Base-by-base conservation (phyloP, 2,888 invertebrate species). In the Poecilobothrus nobilitatus region DNA sequence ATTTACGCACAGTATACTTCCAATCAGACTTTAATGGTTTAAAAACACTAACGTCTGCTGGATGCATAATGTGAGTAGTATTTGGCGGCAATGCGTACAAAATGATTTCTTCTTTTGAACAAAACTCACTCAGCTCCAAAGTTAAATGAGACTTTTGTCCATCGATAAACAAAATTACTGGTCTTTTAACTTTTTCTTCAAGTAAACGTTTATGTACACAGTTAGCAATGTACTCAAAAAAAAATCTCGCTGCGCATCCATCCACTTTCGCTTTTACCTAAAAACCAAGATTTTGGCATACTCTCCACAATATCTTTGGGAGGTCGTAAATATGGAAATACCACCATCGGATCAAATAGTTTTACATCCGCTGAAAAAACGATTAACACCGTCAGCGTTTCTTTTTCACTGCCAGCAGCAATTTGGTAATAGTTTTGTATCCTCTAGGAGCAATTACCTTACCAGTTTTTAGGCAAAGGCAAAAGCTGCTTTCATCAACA, bases 1-100 rank as follows among this genome's bases (percentile, higher is more conserved):
- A 73, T 7, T 69, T 27, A 18, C 68, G 68, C 1, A 71, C 73
- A 10, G 68, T 71, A 67, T 71, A 69, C 62, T 71, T 72, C 67
- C 71, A 70, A 15, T 71, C n/a, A n/a, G n/a, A n/a, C n/a, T n/a
- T n/a, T n/a, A n/a, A n/a, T n/a, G n/a, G n/a, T n/a, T n/a, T n/a
- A n/a, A n/a, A n/a, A n/a, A n/a, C n/a, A n/a, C n/a, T n/a, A n/a
- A n/a, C n/a, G n/a, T n/a, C n/a, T n/a, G n/a, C n/a, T n/a, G n/a
- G n/a, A n/a, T n/a, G n/a, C n/a, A n/a, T n/a, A n/a, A n/a, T n/a
- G n/a, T n/a, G n/a, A n/a, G n/a, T n/a, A n/a, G n/a, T n/a, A n/a
- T n/a, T n/a, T n/a, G n/a, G n/a, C n/a, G n/a, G n/a, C 1, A 73
- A 66, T n/a, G 68, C 66, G 53, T 68, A 69, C 7, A 70, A 34